Conservation (phyloP, 2,888 invertebrate species). For the Alloplasta piceator region DNA sequence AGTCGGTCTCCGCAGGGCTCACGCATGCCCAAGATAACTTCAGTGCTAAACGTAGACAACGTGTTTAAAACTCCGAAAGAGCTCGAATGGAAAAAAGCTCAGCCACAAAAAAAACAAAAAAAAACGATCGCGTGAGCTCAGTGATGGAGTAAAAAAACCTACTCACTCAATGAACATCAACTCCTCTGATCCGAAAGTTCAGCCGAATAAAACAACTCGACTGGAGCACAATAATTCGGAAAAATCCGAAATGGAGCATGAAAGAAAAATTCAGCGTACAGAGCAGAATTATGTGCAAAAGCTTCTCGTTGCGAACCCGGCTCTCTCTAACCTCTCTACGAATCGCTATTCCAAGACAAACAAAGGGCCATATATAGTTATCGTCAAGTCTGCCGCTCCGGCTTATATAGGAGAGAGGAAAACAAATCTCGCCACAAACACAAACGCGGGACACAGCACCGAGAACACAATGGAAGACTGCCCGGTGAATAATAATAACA, state of each 20-base stretch:
- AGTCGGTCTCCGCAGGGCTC: neutral
- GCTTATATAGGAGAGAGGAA: no score
- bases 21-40: neutral
- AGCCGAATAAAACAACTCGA: no score
- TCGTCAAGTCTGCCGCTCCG: neutral
- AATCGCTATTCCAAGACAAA: neutral
- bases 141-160: no score
- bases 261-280: neutral
- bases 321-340: neutral
- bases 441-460: no score
- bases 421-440: no score
- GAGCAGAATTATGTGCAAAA: neutral
- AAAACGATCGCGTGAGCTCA: no score
- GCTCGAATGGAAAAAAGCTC: neutral
- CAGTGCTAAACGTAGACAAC: neutral
- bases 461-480: neutral
- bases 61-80: no score
- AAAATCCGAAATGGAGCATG: neutral
- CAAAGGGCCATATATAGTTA: neutral
- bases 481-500: no score
- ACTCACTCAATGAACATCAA: no score
- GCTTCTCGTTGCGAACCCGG: neutral
- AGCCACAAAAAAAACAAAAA: neutral
- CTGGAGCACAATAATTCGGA: no score
- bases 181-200: no score